phyloP scores from a whole-genome alignment of 1,140 invertebrate species.

The Aphelenchoides fujianensis region DNA sequence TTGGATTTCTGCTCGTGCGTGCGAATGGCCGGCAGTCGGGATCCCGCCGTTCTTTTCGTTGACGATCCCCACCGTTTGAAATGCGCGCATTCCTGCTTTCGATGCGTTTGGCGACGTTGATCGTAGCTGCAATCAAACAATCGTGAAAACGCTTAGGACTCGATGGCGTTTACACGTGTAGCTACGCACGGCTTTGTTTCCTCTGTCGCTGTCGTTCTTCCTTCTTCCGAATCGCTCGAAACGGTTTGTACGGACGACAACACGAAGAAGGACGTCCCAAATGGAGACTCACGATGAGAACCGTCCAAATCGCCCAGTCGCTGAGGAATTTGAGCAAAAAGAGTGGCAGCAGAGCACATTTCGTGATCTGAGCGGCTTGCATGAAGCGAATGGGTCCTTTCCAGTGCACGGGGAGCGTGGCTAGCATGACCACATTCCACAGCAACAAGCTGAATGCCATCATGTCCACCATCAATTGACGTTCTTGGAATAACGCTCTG shows the following conservation, averaged over 20 bases:
- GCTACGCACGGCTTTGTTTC: slow-evolving; percentile 94
- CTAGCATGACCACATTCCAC: slow-evolving; percentile 97
- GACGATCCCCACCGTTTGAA: too few relatives aligned
- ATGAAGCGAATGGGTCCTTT: slow-evolving; percentile 89
- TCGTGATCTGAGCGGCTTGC: slow-evolving; percentile 85
- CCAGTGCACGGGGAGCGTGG: slow-evolving; percentile 98
- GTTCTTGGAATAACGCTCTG: slow-evolving; percentile 83
- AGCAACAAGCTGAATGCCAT: slow-evolving; percentile 82
- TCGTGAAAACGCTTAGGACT: slow-evolving; percentile 19
- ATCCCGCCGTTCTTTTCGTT: background rate
- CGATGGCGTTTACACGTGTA: slow-evolving; percentile 71
- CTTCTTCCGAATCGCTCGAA: slow-evolving; percentile 91
- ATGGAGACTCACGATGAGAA: slow-evolving; percentile 91
- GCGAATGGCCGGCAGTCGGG: slow-evolving; percentile 3
- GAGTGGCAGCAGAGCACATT: slow-evolving; percentile 92
- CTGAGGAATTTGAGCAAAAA: slow-evolving; percentile 98
- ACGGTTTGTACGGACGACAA: slow-evolving; percentile 76
- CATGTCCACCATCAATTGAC: slow-evolving; percentile 95
- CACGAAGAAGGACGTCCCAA: slow-evolving; percentile 98
- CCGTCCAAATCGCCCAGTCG: slow-evolving; percentile 97
- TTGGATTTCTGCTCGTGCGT: slow-evolving; percentile 2
- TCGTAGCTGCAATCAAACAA: slow-evolving; percentile 39
- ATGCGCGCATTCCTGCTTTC: too few relatives aligned
- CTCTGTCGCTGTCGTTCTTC: slow-evolving; percentile 98
- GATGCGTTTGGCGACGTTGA: too few relatives aligned